A percentile compares a stretch with the other conserved stretches of the same genome.
phyloP scores from a whole-genome alignment of 2,888 invertebrate genomes.

The Crioceris asparagi region DNA sequence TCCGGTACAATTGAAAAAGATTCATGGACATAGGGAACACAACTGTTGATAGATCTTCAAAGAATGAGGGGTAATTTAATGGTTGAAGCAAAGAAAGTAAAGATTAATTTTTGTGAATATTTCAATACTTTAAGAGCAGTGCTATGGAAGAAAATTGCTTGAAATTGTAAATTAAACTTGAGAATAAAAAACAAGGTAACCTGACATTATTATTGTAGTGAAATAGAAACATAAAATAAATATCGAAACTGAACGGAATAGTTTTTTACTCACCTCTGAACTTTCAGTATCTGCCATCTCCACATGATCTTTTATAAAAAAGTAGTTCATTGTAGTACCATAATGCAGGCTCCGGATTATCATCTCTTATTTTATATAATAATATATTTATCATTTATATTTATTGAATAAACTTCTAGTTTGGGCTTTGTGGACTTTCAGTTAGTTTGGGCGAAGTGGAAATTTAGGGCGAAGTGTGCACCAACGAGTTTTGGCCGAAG shows the following conservation, averaged over 20 bases:
- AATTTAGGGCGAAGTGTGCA: too few relatives aligned
- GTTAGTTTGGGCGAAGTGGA: too few relatives aligned
- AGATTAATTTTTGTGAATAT: constrained; percentile 9
- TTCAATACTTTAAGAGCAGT: constrained; percentile 10
- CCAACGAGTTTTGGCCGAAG: too few relatives aligned
- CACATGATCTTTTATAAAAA: constrained; percentile 6
- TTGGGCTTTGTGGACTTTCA: too few relatives aligned
- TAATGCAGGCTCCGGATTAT: too few relatives aligned
- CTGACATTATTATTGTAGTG: too few relatives aligned
- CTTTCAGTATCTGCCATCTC: constrained; percentile 6
- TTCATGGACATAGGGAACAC: constrained; percentile 11
- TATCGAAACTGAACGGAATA: neutral
- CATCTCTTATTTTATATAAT: too few relatives aligned
- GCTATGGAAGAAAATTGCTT: constrained; percentile 7
- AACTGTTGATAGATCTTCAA: constrained; percentile 7
- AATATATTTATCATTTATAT: too few relatives aligned
- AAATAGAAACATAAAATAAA: constrained; percentile 3
- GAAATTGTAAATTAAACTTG: constrained; percentile 1
- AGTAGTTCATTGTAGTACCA: constrained; percentile 7
- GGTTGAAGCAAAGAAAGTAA: constrained; percentile 8
- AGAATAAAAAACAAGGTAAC: neutral
- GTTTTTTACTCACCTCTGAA: constrained; percentile 3
- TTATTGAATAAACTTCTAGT: too few relatives aligned
- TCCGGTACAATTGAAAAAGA: constrained; percentile 10
- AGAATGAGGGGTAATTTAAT: constrained; percentile 5